Evolutionary conservation across 2,888 invertebrate species (phyloP).

Genomic region (Argyresthia goedartella): DNA sequence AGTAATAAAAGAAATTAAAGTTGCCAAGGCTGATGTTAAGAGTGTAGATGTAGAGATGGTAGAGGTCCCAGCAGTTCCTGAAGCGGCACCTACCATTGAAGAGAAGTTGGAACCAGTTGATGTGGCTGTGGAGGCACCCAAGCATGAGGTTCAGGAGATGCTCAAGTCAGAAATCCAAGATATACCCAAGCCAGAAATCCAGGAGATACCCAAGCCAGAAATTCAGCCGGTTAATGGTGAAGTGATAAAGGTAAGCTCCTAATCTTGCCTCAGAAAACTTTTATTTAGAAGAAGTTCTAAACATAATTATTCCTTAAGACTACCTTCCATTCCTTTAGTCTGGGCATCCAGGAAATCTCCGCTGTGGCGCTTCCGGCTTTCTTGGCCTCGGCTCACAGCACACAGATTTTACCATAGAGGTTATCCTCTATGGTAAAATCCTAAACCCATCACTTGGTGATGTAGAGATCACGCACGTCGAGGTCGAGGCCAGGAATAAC

Average conservation of each 20-base stretch:
- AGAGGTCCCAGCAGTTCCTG: constrained; percentile 18
- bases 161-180: constrained; percentile 16
- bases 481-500: too few relatives aligned
- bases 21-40: constrained; percentile 19
- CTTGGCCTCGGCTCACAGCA: too few relatives aligned
- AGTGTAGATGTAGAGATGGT: constrained; percentile 39
- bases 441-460: too few relatives aligned
- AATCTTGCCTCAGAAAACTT: neutral
- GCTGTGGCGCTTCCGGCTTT: too few relatives aligned
- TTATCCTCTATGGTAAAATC: too few relatives aligned
- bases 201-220: constrained; percentile 21
- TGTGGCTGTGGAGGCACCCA: constrained; percentile 18
- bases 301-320: too few relatives aligned
- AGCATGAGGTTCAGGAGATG: constrained; percentile 10
- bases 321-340: too few relatives aligned
- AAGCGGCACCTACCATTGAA: constrained; percentile 1
- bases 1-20: constrained; percentile 20
- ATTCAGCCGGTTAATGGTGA: constrained; percentile 50
- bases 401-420: too few relatives aligned
- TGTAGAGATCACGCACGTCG: too few relatives aligned
- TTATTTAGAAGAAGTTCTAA: too few relatives aligned
- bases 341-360: too few relatives aligned
- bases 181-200: constrained; percentile 21
- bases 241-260: constrained; percentile 34
- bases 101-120: constrained; percentile 1